phyloP scores from a whole-genome alignment of 1,140 invertebrate species.

The Atta cephalotes region DNA sequence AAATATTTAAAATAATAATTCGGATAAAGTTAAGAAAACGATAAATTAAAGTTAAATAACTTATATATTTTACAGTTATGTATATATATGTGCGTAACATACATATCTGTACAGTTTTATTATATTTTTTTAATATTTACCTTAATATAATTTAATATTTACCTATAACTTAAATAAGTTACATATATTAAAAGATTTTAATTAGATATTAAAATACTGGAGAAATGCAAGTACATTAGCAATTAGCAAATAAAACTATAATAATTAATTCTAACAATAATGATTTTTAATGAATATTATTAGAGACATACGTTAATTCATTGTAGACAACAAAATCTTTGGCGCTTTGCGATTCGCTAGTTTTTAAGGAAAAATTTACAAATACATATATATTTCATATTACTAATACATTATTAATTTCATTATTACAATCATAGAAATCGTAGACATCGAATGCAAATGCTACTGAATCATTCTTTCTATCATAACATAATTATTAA shows the following conservation, averaged over 20 bases:
- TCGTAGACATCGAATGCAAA: constrained; percentile 19
- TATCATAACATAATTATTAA: constrained; percentile 19
- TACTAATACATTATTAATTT: constrained; percentile 64
- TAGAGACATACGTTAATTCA: constrained; percentile 75
- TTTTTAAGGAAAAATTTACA: constrained; percentile 64
- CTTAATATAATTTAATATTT: background rate
- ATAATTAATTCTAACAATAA: background rate
- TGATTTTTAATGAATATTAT: constrained; percentile 72
- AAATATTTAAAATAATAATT: background rate
- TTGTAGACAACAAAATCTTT: constrained; percentile 76
- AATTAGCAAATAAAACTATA: background rate
- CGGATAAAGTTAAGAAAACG: background rate
- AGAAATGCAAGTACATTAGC: background rate
- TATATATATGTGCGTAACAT: too few species aligned
- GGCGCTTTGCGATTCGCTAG: constrained; percentile 50
- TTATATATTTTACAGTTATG: background rate
- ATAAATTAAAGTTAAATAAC: background rate
- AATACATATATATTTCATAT: constrained; percentile 75
- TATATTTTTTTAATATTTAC: background rate
- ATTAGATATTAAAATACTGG: too few species aligned
- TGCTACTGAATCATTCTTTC: constrained; percentile 64
- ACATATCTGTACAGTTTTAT: background rate
- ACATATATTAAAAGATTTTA: background rate
- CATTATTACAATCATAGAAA: constrained; percentile 52
- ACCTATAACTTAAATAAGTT: background rate